Evolutionary conservation across 2,888 invertebrate genomes (phyloP), one percentile per base, ranked within the genome.

Genomic region (Choristoneura rosaceana): DNA sequence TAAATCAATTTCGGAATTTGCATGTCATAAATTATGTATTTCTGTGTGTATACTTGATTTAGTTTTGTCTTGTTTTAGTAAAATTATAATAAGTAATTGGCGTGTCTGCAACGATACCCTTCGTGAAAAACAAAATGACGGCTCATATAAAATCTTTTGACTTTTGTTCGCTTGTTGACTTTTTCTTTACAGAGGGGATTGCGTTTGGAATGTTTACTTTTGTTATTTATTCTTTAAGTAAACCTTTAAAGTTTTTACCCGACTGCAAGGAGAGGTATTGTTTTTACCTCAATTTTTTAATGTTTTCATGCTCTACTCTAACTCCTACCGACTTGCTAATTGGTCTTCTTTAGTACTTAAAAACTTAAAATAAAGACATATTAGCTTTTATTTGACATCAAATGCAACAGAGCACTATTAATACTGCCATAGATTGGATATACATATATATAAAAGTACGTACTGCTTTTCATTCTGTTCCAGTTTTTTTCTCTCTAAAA

Each of bases 1-100:
- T 74, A 74, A 77, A 76, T 76, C 76, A 73, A 74, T 75, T 71
- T 68, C 14, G 58, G 9, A 50, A 71, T 71, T 75, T 76, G 70
- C 69, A 67, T 74, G 47, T 67, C 43, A 64, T 74, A 68, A 70
- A 70, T 74, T 68, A 68, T 71, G 55, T 68, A 71, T 71, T 67
- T 55, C 66, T 67, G 43, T 47, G 62, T 43, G 55, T 68, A 59
- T 45, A 73, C 64, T 69, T 69, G 43, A 62, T 71, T 71, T 58
- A 68, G 62, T 63, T 68, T 71, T 62, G 34, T 55, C 52, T 66
- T 38, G 17, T 66, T 34, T 33, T 34, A 33, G 38, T 38, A 38
- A 59, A 59, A 59, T 59, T 59, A 38, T 34, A 55, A 55, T 55
- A 55, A 55, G 55, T 55, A 55, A 55, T 25, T 55, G 25, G 25